phyloP scores from a whole-genome alignment of 1,140 invertebrate species.

The Asobara japonica region DNA sequence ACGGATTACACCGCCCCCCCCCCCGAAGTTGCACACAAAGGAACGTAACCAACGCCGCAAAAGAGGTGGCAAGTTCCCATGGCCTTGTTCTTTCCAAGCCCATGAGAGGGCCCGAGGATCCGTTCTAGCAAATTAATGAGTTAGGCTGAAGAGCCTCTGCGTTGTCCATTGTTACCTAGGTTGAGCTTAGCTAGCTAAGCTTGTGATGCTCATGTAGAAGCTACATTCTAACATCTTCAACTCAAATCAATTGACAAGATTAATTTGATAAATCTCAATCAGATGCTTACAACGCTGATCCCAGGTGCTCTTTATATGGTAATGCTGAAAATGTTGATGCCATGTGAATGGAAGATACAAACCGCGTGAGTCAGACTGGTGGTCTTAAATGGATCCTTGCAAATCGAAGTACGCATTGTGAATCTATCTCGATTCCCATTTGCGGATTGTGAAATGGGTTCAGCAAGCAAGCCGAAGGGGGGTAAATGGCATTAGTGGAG shows the following conservation, averaged over 20 bases:
- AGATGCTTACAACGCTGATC: neutral
- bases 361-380: neutral
- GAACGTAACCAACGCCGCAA: conserved; percentile 5
- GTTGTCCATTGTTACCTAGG: neutral
- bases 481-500: neutral
- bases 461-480: neutral
- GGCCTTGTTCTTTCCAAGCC: conserved; percentile 34
- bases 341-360: neutral
- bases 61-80: conserved; percentile 39
- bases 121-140: conserved; percentile 36
- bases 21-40: conserved; percentile 8
- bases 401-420: conserved; percentile 8
- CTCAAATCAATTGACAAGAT: conserved; percentile 15
- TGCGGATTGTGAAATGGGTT: neutral
- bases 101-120: conserved; percentile 22
- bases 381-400: conserved; percentile 1
- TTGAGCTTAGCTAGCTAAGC: too few relatives aligned
- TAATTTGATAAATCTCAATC: conserved; percentile 17
- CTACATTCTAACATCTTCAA: neutral
- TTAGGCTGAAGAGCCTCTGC: neutral
- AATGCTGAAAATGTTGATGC: neutral
- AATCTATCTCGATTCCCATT: conserved; percentile 6
- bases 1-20: conserved; percentile 44
- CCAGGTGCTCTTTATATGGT: neutral
- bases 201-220: neutral